Base-by-base conservation (phyloP, 2,888 invertebrate species). In the Euspilapteryx auroguttella region DNA sequence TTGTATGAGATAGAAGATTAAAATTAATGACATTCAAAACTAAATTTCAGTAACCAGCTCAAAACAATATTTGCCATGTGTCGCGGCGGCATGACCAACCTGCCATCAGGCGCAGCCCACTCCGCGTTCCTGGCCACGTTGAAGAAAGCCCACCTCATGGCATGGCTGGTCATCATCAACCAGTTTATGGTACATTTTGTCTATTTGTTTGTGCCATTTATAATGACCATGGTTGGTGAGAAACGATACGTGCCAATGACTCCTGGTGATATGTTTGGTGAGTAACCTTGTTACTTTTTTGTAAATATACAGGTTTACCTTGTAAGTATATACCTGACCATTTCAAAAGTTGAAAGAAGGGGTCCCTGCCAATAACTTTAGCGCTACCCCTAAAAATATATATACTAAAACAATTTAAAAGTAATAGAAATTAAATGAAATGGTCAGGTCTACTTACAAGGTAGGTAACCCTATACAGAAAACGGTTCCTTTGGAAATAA, bases 261-360 rank as follows among this genome's bases (percentile, higher is more conserved):
- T 2, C 61, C 61, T 29, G 58, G 58, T 15, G 53, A 51, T 23
- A 37, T 46, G 5, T 57, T 44, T 33, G 58, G 61, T 61, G 45
- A 41, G 36, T 24, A 21, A 17, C n/a, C 14, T 23, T 21, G 14
- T 24, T 28, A 14, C 20, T 24, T 27, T 14, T 14, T 12, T 20
- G 7, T 12, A 12, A 13, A 24, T 21, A 17, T 4, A 11, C n/a
- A 10, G 4, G n/a, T 9, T 12, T 21, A 12, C 11, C 6, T 27
- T 20, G 4, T 20, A n/a, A n/a, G n/a, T n/a, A n/a, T n/a, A n/a
- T n/a, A n/a, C n/a, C n/a, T n/a, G n/a, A n/a, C n/a, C n/a, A n/a
- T n/a, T n/a, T n/a, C n/a, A n/a, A n/a, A n/a, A n/a, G n/a, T n/a
- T n/a, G n/a, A n/a, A n/a, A n/a, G n/a, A n/a, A n/a, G n/a, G n/a